These are phyloP conservation scores for Aramus guarauna DNA, from an alignment of 2,113 vertebrate species.

Conservation along the genomic window DNA sequence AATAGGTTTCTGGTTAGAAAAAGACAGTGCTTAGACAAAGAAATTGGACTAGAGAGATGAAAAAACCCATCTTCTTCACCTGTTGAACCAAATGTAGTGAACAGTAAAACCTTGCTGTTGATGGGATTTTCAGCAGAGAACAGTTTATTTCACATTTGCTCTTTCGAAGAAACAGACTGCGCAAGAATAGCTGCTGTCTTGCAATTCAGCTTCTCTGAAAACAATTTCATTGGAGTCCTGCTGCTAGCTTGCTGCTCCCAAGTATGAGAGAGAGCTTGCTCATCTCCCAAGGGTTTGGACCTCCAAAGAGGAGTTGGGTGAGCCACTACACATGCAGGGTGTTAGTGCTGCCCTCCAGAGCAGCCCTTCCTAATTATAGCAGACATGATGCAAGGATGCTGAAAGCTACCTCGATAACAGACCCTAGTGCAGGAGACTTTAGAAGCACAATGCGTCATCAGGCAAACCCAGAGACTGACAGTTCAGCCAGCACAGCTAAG, in stretches of 20 bases:
- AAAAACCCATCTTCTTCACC: not conserved
- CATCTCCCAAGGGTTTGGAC: not conserved
- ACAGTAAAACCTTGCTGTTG: not conserved
- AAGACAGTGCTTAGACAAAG: not conserved
- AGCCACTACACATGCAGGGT: accelerated
- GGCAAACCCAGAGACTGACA: not conserved
- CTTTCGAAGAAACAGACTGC: not conserved
- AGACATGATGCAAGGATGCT: accelerated
- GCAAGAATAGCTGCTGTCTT: not conserved
- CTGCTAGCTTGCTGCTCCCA: not conserved
- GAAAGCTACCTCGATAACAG: not conserved
- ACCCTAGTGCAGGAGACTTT: not conserved
- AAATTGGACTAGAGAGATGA: not conserved
- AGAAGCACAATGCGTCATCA: not conserved
- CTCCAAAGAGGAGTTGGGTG: not conserved
- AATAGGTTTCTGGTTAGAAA: not conserved
- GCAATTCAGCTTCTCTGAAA: not conserved
- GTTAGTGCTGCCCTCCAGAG: not conserved
- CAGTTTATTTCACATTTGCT: not conserved
- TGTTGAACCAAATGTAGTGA: not conserved
- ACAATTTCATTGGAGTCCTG: not conserved
- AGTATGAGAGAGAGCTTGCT: not conserved
- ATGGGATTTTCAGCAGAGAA: not conserved
- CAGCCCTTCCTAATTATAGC: not conserved
- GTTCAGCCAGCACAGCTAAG: not conserved